phyloP scores from a whole-genome alignment of 1,140 invertebrate genomes.

The Drosophila watanabei region DNA sequence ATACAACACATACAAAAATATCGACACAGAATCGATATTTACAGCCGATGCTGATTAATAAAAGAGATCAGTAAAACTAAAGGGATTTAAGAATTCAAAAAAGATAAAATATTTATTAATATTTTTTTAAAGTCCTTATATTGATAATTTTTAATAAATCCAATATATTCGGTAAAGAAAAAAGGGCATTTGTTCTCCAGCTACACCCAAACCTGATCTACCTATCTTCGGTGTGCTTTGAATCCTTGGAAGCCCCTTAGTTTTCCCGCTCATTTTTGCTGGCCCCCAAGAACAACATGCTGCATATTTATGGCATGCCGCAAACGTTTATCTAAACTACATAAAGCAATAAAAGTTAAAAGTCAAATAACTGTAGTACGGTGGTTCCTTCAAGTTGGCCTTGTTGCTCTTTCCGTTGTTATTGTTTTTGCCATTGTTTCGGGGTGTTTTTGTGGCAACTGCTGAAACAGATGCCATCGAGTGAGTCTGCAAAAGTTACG shows the following conservation, averaged over 20 bases:
- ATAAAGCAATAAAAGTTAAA: conserved; percentile 84
- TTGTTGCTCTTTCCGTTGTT: conserved; percentile 44
- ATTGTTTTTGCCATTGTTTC: conserved; percentile 38
- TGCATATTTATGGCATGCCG: conserved; percentile 82
- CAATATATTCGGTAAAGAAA: not conserved
- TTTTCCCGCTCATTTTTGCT: conserved; percentile 30
- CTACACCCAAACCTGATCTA: too few species aligned
- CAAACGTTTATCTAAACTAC: conserved; percentile 84
- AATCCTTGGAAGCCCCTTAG: not conserved
- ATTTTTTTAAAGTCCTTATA: not conserved
- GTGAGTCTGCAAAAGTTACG: conserved; percentile 15
- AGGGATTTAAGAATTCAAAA: too few species aligned
- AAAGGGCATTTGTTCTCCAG: not conserved
- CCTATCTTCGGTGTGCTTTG: conserved; percentile 14
- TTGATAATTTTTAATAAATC: not conserved
- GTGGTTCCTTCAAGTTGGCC: conserved; percentile 54
- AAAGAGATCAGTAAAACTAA: too few species aligned
- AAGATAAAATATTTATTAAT: too few species aligned
- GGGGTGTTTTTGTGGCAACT: conserved; percentile 50
- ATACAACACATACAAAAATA: too few species aligned
- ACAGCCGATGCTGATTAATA: too few species aligned
- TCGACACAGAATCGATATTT: too few species aligned
- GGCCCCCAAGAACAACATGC: conserved; percentile 30
- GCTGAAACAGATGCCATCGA: conserved; percentile 38
- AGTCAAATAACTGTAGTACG: conserved; percentile 77